Base-by-base conservation (phyloP, 2,113 vertebrate genomes). In the Mungos mungo region DNA sequence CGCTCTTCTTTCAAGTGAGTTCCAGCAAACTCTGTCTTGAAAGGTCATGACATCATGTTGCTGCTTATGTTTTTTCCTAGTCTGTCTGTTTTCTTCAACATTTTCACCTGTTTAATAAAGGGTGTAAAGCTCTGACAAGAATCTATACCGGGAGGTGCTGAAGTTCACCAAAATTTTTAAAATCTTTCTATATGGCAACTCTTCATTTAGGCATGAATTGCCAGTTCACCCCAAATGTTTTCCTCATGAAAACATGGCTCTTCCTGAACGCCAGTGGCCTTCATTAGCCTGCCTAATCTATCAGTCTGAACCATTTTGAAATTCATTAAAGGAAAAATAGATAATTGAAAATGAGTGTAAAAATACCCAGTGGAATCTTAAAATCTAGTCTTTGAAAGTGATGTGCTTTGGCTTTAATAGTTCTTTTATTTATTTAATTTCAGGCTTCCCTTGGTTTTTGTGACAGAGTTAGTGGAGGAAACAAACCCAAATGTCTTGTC, bases 331-430 rank as follows among this genome's bases (percentile, higher is more conserved):
- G 35, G 47, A 80, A 92, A 93, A 97, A 25, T 25, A 87, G 47
- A 54, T 91, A 97, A 95, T 91, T 97, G 71, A 93, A 98, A 97
- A 95, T 80, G 45, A 94, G 89, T 86, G 15, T 88, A 68, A 93
- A 90, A 69, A 68, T 38, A 41, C 77, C 14, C 60, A 85, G 14
- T 95, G 90, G 76, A 54, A 94, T 94, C 77, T 93, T 90, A 96
- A 96, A 90, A 72, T 76, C 60, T 77, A 52, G 12, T 79, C 21
- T 97, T 95, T 95, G 52, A 83, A 72, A 93, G 71, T 86, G 76
- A 88, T 91, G 18, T 95, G 31, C 63, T 88, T 52, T 83, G 41
- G 23, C n/a, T 50, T 95, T 87, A 74, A 86, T 88, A 69, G 15
- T 5, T 33, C 63, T 83, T 97, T 95, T 95, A 83, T 84, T 96